Evolutionary conservation across 2,888 invertebrate species (phyloP).

Genomic region (Campoplex capitator): DNA sequence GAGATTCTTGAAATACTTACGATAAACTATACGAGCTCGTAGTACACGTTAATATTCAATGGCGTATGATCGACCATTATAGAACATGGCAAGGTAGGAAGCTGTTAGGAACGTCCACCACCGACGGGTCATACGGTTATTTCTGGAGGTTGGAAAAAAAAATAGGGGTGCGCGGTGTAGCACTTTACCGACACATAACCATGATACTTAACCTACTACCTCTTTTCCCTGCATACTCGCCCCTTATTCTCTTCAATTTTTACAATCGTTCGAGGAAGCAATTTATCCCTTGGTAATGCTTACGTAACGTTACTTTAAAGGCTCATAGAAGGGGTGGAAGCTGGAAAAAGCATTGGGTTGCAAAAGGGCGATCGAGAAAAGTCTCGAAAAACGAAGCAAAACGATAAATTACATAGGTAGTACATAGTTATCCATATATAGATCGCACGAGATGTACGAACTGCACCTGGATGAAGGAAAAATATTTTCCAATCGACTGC

Average conservation of each 20-base stretch:
- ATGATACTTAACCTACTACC: constrained; percentile 51
- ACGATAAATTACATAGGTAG: not conserved
- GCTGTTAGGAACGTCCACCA: constrained; percentile 11
- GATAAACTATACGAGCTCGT: not conserved
- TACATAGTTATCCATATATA: not conserved
- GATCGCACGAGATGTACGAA: not conserved
- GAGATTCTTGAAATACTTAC: not conserved
- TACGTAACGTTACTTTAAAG: constrained; percentile 46
- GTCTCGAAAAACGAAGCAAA: constrained; percentile 3
- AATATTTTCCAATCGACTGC: constrained; percentile 78
- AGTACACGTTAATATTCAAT: constrained; percentile 29
- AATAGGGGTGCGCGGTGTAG: constrained; percentile 15
- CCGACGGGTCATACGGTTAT: constrained; percentile 25
- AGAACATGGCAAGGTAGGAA: constrained; percentile 4
- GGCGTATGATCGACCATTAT: constrained; percentile 21
- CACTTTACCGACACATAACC: constrained; percentile 48
- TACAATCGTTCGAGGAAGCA: constrained; percentile 43
- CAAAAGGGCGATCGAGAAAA: not conserved
- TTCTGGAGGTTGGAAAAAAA: constrained; percentile 25
- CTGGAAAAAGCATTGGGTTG: not conserved
- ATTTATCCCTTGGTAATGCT: constrained; percentile 58
- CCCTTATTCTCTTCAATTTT: constrained; percentile 45
- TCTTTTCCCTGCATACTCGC: not conserved
- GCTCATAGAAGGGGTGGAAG: not conserved
- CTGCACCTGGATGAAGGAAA: constrained; percentile 53